Evolutionary conservation across 1,140 invertebrate genomes (phyloP).

Genomic region (Pseudomyrmex gracilis): DNA sequence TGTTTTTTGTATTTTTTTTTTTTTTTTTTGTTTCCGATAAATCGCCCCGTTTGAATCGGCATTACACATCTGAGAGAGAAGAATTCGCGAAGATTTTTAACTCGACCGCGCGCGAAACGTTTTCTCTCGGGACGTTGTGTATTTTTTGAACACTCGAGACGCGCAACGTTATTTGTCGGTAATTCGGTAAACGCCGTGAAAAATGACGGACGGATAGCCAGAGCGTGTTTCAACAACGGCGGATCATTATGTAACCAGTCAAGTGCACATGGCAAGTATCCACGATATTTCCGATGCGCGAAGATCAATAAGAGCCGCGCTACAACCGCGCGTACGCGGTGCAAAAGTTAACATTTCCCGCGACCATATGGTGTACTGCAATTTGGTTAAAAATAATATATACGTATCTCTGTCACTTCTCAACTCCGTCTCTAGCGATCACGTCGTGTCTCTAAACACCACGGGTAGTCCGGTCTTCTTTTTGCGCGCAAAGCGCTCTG

Average conservation of each 20-base stretch:
- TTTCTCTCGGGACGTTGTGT: no score
- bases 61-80: slow-evolving; percentile 38
- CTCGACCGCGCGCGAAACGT: no score
- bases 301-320: slow-evolving; percentile 64
- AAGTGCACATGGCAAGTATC: slow-evolving; percentile 58
- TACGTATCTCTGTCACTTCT: no score
- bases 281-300: slow-evolving; percentile 43
- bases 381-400: slow-evolving; percentile 71
- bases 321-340: slow-evolving; percentile 13
- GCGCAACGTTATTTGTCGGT: not conserved
- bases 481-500: not conserved
- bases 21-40: not conserved
- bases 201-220: not conserved
- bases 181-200: not conserved
- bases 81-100: slow-evolving; percentile 40
- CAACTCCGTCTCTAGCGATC: not conserved
- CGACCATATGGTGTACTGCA: slow-evolving; percentile 9
- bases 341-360: slow-evolving; percentile 61
- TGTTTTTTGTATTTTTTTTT: slow-evolving; percentile 24
- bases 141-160: not conserved
- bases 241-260: slow-evolving; percentile 37
- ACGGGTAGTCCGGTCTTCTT: not conserved
- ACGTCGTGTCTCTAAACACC: not conserved
- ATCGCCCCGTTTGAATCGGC: slow-evolving; percentile 7
- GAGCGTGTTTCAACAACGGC: slow-evolving; percentile 12